A percentile compares a stretch with the other conserved stretches of the same genome.
phyloP scores from a whole-genome alignment of 2,888 invertebrate species.

The Shargacucullia verbasci region DNA sequence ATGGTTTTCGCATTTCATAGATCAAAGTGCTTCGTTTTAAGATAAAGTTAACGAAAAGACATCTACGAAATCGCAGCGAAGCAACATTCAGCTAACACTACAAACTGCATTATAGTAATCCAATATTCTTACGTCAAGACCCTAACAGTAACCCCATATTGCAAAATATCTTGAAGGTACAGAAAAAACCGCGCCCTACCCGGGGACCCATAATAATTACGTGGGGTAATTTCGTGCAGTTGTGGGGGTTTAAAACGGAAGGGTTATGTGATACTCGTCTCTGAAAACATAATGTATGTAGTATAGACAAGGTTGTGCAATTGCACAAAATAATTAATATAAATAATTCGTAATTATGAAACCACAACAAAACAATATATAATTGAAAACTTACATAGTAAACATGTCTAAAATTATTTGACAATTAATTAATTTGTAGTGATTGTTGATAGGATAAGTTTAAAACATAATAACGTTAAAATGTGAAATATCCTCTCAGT shows the following conservation, averaged over 20 bases:
- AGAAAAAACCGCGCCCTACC: constrained; percentile 77
- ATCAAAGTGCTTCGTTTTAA: too few relatives aligned
- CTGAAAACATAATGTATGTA: constrained; percentile 32
- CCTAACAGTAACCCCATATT: constrained; percentile 59
- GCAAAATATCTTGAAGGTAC: constrained; percentile 64
- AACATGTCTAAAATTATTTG: not conserved
- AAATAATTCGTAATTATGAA: constrained; percentile 22
- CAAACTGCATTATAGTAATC: constrained; percentile 38
- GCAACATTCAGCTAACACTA: constrained; percentile 8
- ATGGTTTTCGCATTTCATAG: too few relatives aligned
- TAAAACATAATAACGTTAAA: not conserved
- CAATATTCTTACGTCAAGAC: constrained; percentile 56
- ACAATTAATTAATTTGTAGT: constrained; percentile 4
- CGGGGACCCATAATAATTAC: constrained; percentile 74
- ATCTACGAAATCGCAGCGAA: constrained; percentile 3
- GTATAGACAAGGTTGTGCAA: constrained; percentile 20
- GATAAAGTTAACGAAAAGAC: not conserved
- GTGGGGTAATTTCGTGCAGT: constrained; percentile 77
- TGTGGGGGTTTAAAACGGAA: constrained; percentile 74
- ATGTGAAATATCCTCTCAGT: not conserved
- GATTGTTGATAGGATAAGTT: not conserved
- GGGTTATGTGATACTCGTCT: constrained; percentile 66
- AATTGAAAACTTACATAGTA: constrained; percentile 21
- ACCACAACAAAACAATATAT: constrained; percentile 1
- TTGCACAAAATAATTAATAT: constrained; percentile 33